Evolutionary conservation across 2,797 vertebrate genomes (phyloP).

Genomic region (Lerista edwardsae): DNA sequence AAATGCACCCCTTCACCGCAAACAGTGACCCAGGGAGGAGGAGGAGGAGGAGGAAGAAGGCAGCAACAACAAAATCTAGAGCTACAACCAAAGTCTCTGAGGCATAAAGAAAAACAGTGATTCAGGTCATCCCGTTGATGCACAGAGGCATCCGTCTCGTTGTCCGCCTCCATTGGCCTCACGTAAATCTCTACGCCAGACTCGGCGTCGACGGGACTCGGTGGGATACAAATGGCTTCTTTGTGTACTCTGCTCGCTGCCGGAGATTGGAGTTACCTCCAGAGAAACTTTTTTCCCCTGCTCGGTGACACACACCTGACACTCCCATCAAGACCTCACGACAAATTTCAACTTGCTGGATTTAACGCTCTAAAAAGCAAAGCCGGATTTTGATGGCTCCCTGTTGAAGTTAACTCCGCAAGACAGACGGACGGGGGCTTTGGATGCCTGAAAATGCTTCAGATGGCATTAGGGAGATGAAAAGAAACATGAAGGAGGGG

Average conservation of each 20-base stretch:
- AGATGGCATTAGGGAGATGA: conserved; percentile 66
- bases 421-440: conserved; percentile 80
- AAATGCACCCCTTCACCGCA: conserved; percentile 57
- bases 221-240: conserved; percentile 92
- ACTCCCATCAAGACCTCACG: conserved; percentile 76
- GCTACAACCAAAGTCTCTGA: conserved; percentile 47
- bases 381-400: conserved; percentile 75
- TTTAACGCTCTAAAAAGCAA: conserved; percentile 91
- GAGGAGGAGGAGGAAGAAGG: conserved; percentile 40
- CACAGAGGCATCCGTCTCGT: conserved; percentile 57
- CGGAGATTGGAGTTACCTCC: conserved; percentile 75
- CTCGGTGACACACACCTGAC: conserved; percentile 82
- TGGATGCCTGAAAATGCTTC: conserved; percentile 47
- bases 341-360: conserved; percentile 79
- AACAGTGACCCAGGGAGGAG: conserved; percentile 60
- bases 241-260: conserved; percentile 78
- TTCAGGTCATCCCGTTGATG: conserved; percentile 53
- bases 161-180: conserved; percentile 60
- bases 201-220: conserved; percentile 67
- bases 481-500: conserved; percentile 31
- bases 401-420: conserved; percentile 87
- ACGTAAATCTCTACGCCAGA: conserved; percentile 75
- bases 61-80: background rate
- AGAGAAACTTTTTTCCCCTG: conserved; percentile 67
- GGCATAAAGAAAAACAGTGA: conserved; percentile 39